A percentile compares a stretch with the other conserved stretches of the same genome.
phyloP scores from a whole-genome alignment of 2,797 vertebrate species.

The Caiman crocodilus region DNA sequence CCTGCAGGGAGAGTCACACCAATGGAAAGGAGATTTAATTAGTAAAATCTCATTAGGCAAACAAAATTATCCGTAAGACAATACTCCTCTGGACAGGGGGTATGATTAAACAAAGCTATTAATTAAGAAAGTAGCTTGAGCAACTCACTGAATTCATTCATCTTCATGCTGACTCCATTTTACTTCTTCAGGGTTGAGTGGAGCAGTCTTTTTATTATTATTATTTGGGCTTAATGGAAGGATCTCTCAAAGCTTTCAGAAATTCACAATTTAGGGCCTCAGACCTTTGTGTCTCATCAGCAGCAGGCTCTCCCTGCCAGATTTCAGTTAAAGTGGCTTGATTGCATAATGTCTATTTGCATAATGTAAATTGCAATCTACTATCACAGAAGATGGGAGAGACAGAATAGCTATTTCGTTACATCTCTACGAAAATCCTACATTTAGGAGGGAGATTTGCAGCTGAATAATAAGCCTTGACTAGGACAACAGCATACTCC shows the following conservation, averaged over 20 bases:
- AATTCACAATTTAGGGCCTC: slow-evolving; percentile 30
- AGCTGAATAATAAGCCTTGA: slow-evolving; percentile 54
- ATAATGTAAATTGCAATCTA: slow-evolving; percentile 82
- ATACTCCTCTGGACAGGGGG: slow-evolving; percentile 93
- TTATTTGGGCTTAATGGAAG: not conserved
- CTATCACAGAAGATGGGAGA: slow-evolving; percentile 46
- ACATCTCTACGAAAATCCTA: slow-evolving; percentile 76
- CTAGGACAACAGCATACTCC: slow-evolving; percentile 49
- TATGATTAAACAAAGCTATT: slow-evolving; percentile 88
- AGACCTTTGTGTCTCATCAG: slow-evolving; percentile 60
- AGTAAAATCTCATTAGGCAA: slow-evolving; percentile 98
- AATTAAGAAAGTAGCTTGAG: slow-evolving; percentile 81
- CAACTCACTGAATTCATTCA: slow-evolving; percentile 59
- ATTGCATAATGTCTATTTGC: slow-evolving; percentile 81
- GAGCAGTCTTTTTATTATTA: not conserved
- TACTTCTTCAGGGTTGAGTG: slow-evolving; percentile 41
- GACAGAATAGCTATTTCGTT: slow-evolving; percentile 74
- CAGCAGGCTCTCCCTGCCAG: slow-evolving; percentile 67
- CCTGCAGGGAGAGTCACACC: slow-evolving; percentile 88
- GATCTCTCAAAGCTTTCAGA: slow-evolving; percentile 6
- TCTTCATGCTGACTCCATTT: slow-evolving; percentile 46
- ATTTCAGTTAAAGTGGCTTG: slow-evolving; percentile 79
- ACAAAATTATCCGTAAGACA: slow-evolving; percentile 99
- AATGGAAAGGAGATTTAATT: slow-evolving; percentile 98
- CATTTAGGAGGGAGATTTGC: slow-evolving; percentile 77